phyloP scores from a whole-genome alignment of 2,888 invertebrate species.

The Phengaris arion region DNA sequence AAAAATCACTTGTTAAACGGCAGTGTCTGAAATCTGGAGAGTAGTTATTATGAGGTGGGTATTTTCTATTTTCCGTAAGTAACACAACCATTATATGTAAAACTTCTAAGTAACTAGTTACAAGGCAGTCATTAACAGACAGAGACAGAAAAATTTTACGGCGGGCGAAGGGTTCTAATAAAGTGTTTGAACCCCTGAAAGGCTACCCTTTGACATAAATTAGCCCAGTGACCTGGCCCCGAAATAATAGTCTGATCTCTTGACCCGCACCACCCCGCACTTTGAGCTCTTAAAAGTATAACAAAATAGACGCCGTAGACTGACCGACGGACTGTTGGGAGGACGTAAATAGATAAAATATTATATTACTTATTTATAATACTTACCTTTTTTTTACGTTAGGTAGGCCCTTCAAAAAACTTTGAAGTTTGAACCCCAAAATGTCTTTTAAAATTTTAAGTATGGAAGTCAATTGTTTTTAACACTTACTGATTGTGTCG shows the following conservation, averaged over 20 bases:
- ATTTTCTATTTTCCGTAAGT: background rate
- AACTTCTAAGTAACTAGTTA: background rate
- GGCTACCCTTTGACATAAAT: background rate
- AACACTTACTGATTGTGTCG: no score
- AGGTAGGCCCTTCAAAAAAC: no score
- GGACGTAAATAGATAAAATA: no score
- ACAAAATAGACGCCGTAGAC: background rate
- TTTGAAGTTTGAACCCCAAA: no score
- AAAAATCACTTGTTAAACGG: no score
- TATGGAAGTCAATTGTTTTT: no score
- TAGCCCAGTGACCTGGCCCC: background rate
- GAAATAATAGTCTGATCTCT: background rate
- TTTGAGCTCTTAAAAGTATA: background rate
- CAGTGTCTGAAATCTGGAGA: no score
- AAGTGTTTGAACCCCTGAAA: slow-evolving; percentile 7
- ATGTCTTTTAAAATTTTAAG: no score
- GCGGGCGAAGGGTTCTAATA: background rate
- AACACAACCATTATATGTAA: background rate
- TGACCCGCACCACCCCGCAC: background rate
- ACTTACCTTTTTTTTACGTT: no score
- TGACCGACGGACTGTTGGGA: no score
- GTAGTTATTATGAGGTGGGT: no score
- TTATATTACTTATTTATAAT: no score
- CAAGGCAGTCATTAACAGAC: background rate
- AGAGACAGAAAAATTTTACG: background rate